phyloP scores from a whole-genome alignment of 1,140 invertebrate genomes.

The Tetramorium parvispinum region DNA sequence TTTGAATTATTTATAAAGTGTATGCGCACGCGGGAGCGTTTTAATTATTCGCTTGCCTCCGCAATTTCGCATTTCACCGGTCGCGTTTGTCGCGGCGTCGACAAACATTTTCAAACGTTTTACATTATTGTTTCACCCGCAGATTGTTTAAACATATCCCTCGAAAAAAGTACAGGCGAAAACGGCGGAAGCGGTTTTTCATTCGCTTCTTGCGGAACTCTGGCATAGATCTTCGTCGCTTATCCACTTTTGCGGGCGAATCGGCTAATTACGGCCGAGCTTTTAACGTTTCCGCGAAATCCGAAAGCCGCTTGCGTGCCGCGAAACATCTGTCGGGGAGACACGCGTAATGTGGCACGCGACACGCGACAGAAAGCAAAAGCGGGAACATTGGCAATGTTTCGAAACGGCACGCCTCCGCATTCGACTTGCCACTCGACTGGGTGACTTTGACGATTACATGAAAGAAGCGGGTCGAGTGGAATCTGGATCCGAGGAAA shows the following conservation, averaged over 20 bases:
- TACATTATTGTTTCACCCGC: background rate
- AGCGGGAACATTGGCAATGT: background rate
- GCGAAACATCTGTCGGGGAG: constrained; percentile 31
- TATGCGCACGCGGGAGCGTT: background rate
- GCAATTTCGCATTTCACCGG: background rate
- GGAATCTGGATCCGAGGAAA: background rate
- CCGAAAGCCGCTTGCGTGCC: constrained; percentile 20
- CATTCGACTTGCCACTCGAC: background rate
- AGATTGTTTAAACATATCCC: constrained; percentile 20
- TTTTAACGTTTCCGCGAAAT: constrained; percentile 39
- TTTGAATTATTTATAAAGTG: constrained; percentile 40
- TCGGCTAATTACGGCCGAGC: constrained; percentile 9
- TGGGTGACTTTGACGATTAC: background rate
- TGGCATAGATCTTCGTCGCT: background rate
- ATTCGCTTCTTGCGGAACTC: background rate
- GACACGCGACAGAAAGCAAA: constrained; percentile 21
- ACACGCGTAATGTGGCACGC: constrained; percentile 20
- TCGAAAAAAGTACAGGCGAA: background rate
- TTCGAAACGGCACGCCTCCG: background rate
- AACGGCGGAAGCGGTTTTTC: background rate
- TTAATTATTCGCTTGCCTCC: constrained; percentile 41
- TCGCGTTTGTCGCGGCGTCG: background rate
- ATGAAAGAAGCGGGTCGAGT: background rate
- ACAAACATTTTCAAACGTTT: background rate
- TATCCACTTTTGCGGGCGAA: background rate